Evolutionary conservation across 2,888 invertebrate genomes (phyloP).

Genomic region (Rotaria socialis): DNA sequence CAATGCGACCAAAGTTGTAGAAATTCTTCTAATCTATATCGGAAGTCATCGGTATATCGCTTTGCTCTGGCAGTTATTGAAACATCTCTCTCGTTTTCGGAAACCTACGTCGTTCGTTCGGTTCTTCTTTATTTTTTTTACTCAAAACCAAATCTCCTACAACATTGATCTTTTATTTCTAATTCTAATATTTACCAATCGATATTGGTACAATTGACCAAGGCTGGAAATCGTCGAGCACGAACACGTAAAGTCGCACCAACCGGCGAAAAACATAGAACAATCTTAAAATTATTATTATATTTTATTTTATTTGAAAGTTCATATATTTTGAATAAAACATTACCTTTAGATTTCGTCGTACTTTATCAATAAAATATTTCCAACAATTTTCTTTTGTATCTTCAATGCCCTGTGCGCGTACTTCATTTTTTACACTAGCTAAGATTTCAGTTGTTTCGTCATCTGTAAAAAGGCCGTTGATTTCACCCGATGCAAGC

Average conservation of each 20-base stretch:
- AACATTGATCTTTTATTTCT: too few relatives aligned
- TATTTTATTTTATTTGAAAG: too few relatives aligned
- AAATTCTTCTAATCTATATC: too few relatives aligned
- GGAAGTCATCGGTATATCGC: too few relatives aligned
- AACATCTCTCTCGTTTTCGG: too few relatives aligned
- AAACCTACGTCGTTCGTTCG: too few relatives aligned
- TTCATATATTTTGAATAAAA: not conserved
- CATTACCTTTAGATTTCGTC: conserved; percentile 65
- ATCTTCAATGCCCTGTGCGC: conserved; percentile 77
- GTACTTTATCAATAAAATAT: conserved; percentile 89
- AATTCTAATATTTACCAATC: conserved; percentile 68
- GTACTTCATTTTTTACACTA: conserved; percentile 67
- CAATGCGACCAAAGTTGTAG: too few relatives aligned
- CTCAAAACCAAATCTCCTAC: too few relatives aligned
- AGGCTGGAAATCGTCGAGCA: conserved; percentile 88
- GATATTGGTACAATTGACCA: conserved; percentile 87
- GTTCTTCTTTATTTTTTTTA: too few relatives aligned
- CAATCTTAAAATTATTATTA: conserved; percentile 64
- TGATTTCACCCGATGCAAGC: conserved; percentile 88
- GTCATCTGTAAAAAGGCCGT: conserved; percentile 89
- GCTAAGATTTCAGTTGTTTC: conserved; percentile 88
- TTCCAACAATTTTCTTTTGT: conserved; percentile 94
- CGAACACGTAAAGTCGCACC: conserved; percentile 84
- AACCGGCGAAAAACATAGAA: conserved; percentile 91
- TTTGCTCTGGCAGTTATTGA: too few relatives aligned